Evolutionary conservation across 1,140 invertebrate genomes (phyloP).

Genomic region (Catajapyx aquilonaris): DNA sequence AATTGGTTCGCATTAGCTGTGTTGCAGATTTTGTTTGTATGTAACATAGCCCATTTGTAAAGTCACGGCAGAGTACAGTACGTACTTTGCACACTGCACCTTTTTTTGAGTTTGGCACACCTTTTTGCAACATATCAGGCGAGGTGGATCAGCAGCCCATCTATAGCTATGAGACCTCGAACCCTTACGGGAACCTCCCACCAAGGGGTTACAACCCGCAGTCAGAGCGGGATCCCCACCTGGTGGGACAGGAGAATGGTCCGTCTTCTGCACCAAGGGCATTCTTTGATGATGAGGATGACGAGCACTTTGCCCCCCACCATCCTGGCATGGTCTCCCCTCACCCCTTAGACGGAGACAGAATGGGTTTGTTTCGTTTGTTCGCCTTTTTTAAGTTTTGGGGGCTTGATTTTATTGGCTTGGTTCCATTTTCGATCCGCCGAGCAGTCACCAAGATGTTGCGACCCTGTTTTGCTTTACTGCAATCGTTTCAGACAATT

Average conservation of each 20-base stretch:
- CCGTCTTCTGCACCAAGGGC: slow-evolving; percentile 26
- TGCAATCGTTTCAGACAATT: too few species aligned
- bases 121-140: too few species aligned
- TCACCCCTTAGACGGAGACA: slow-evolving; percentile 13
- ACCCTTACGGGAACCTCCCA: slow-evolving; percentile 3
- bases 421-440: slow-evolving; percentile 5
- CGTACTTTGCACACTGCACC: too few species aligned
- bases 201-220: slow-evolving; percentile 1
- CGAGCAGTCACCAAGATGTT: not conserved
- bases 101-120: too few species aligned
- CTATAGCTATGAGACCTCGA: not conserved
- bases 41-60: too few species aligned
- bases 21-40: too few species aligned
- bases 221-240: too few species aligned
- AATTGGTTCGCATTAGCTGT: too few species aligned
- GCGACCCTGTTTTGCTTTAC: too few species aligned
- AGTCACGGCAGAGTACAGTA: too few species aligned
- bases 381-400: slow-evolving; percentile 2
- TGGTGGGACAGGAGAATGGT: slow-evolving; percentile 32
- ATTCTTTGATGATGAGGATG: slow-evolving; percentile 49
- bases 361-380: slow-evolving; percentile 11
- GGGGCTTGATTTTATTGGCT: slow-evolving; percentile 2
- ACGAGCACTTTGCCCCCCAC: slow-evolving; percentile 30
- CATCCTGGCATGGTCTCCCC: slow-evolving; percentile 9
- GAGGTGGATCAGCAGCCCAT: too few species aligned